Conservation (phyloP, 2,888 invertebrate species). For the Cetonia aurata region DNA sequence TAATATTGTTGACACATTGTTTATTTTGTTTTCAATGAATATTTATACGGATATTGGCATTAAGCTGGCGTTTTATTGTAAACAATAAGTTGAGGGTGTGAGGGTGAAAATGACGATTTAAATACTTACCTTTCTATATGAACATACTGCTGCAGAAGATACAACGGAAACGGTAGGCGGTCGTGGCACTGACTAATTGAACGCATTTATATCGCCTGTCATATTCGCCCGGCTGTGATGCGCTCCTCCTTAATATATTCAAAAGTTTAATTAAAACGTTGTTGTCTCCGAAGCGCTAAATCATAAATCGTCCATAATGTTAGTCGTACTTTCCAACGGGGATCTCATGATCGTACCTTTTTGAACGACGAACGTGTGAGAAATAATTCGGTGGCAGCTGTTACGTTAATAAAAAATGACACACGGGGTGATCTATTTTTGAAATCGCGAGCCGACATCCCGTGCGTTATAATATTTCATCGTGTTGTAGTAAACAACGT, state of each 20-base stretch:
- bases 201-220: slow-evolving; percentile 5
- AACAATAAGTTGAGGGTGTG: background rate
- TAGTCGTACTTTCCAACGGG: background rate
- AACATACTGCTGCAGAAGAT: background rate
- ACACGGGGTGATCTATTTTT: too few species aligned
- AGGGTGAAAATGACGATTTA: background rate
- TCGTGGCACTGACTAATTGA: slow-evolving; percentile 5
- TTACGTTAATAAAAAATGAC: too few species aligned
- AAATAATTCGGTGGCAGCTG: too few species aligned
- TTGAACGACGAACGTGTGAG: too few species aligned
- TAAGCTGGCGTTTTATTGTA: too few species aligned
- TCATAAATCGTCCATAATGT: slow-evolving; percentile 10
- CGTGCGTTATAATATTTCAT: too few species aligned
- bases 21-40: too few species aligned
- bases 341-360: too few species aligned
- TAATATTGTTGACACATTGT: too few species aligned
- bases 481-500: too few species aligned
- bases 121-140: background rate
- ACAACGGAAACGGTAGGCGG: background rate
- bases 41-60: too few species aligned
- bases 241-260: slow-evolving; percentile 8
- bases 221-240: background rate
- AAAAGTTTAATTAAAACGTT: slow-evolving; percentile 17
- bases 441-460: too few species aligned
- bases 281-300: slow-evolving; percentile 14